Conservation (phyloP, 2,888 invertebrate species). For the Oscheius myriophilus region DNA sequence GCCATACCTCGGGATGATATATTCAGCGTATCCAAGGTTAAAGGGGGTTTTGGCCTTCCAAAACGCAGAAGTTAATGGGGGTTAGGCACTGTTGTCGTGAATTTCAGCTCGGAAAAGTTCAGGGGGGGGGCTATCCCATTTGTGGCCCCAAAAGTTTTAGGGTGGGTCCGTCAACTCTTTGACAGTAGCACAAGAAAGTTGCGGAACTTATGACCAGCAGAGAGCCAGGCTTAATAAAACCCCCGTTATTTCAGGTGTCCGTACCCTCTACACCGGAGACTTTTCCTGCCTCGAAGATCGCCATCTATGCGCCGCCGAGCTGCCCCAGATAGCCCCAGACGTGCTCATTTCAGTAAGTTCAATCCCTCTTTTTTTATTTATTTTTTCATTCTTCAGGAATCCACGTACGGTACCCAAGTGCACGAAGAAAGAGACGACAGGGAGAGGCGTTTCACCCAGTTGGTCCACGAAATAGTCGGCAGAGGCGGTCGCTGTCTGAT, state of each 20-base stretch:
- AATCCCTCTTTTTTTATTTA: neutral
- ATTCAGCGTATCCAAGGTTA: too few relatives aligned
- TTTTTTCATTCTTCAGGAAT: constrained; percentile 78
- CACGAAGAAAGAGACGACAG: constrained; percentile 97
- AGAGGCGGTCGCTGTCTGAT: constrained; percentile 97
- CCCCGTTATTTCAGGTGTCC: constrained; percentile 75
- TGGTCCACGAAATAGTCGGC: constrained; percentile 93
- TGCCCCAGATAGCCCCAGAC: constrained; percentile 93
- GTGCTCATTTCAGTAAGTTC: constrained; percentile 85
- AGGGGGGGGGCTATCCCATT: too few relatives aligned
- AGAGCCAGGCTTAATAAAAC: too few relatives aligned
- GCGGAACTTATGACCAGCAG: too few relatives aligned
- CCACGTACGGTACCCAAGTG: constrained; percentile 98
- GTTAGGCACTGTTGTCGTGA: too few relatives aligned
- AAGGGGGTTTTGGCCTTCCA: too few relatives aligned
- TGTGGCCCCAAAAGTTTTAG: too few relatives aligned
- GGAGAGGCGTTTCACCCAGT: constrained; percentile 79
- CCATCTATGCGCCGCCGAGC: constrained; percentile 98
- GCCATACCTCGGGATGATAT: too few relatives aligned
- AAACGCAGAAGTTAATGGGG: too few relatives aligned
- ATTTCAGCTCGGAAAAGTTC: too few relatives aligned
- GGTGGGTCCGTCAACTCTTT: too few relatives aligned
- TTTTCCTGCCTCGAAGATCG: constrained; percentile 98
- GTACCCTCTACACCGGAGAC: constrained; percentile 85
- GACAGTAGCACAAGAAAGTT: too few relatives aligned